Base-by-base conservation (phyloP, 2,888 invertebrate species). In the Amphipyra berbera region DNA sequence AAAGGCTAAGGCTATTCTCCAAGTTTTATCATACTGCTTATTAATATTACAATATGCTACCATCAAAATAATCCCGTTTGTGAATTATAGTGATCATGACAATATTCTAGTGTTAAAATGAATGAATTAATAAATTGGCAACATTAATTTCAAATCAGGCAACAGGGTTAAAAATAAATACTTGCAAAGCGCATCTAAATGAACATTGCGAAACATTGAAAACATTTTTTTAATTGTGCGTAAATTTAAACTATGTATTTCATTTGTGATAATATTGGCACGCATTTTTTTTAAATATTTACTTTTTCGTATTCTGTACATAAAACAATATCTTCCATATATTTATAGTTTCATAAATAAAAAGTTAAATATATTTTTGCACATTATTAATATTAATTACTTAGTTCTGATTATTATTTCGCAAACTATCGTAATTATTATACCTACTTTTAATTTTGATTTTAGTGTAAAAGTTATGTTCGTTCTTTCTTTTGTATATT, bases 401-500 rank as follows among this genome's bases (percentile, higher is more conserved):
- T 15, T 61, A 61, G 49, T 50, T 65, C n/a, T n/a, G n/a, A 27
- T 44, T 35, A 53, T 65, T 33, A 30, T 68, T 77, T 65, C 41
- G 50, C 33, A 50, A 59, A 54, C 35, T 48, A 68, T 44, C n/a
- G 30, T 58, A 50, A 67, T 49, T 41, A 21, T 47, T 53, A 30
- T 7, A 37, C 9, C 7, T 35, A 35, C 21, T 50, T 75, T 74
- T 75, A 75, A 63, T 61, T 76, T 76, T 52, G 60, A 67, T 60
- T 44, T 47, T 73, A 63, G 35, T 61, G 37, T 66, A 60, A 58
- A 66, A 52, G 12, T 69, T 73, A 58, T 27, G 60, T 79, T 73
- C 45, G 57, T 75, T 69, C 58, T 58, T 70, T 72, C 49, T 69
- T 79, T 76, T 78, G 73, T 80, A 78, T 80, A 80, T 78, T 77